Base-by-base conservation (phyloP, 2,888 invertebrate species). In the Melanotus villosus region DNA sequence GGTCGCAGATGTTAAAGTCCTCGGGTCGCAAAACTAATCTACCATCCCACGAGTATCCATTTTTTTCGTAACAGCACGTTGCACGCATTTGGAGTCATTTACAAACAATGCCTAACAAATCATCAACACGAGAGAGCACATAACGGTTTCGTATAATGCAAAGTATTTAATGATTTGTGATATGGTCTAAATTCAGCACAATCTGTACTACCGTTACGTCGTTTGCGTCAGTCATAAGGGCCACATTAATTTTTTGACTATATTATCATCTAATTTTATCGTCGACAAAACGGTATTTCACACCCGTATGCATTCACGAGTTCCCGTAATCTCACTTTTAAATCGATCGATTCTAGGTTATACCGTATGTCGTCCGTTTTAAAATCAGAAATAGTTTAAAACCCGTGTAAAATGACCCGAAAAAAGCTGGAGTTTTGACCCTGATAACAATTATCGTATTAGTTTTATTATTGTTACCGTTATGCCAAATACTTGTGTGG, bases 31-130 rank as follows among this genome's bases (percentile, higher is more conserved):
- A 5, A 32, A 52, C 23, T 30, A 47, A 34, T 12, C 43, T 62
- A 47, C 62, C 57, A 41, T 23, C 68, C 58, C 30, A 59, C 60
- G 50, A 19, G 26, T 50, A 38, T 23, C 32, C 36, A 50, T 26
- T 30, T 65, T n/a, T n/a, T 59, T 64, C 57, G 59, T 56, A 68
- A 70, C 54, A 67, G 63, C 63, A 62, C 60, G 58, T 70, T 69
- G 66, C 34, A 66, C 60, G 54, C 59, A 32, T 66, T 60, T 52
- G 45, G 52, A 41, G 36, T 70, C 60, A 75, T 75, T 75, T 75
- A 69, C 75, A 75, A 75, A 75, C 75, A 75, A 75, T 75, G 47
- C 66, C 72, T 65, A 67, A 67, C 71, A 71, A 71, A 71, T 72
- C 72, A 70, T 71, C 69, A 54, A 65, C 60, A 72, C 67, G 57